Evolutionary conservation across 2,797 vertebrate genomes (phyloP), one percentile per base, ranked within the genome.

Genomic region (Sparidentex hasta): DNA sequence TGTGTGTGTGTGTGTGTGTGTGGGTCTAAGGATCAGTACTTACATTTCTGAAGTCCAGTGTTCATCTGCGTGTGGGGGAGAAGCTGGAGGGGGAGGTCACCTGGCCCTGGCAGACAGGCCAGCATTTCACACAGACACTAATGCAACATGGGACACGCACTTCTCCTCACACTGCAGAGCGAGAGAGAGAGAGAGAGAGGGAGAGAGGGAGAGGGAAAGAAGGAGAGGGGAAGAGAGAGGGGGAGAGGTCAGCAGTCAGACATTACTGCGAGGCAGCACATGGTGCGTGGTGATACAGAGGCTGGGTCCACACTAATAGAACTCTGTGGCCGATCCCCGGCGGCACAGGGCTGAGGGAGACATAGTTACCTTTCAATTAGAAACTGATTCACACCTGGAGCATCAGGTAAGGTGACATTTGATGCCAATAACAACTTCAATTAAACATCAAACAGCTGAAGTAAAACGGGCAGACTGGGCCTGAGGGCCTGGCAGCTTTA

Each of bases 41-140:
- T 96, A 99, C 98, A 99, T 99, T 99, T 99, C 97, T 98, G 98
- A 98, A 97, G 97, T 98, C 98, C 97, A 98, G 97, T 97, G 97
- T 99, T 99, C 98, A 99, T 99, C 98, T 99, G 98, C 97, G 96
- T 97, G 96, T 97, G 97, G 96, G 97, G 96, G 95, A 97, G 97
- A 97, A 98, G 97, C 97, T 97, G 97, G 94, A 98, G 96, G 96
- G 97, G 97, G 96, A 97, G 97, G 96, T 99, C 97, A 95, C 96
- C 96, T 97, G 97, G 97, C 96, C 97, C 96, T 95, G 97, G 97
- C 86, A 98, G 96, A 96, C 97, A 99, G 98, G 97, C 97, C 96
- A 98, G 97, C 98, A 99, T 98, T 97, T 97, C 97, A 98, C 96
- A 97, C 94, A 91, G 93, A 96, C 96, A 97, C 97, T 97, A 99